Evolutionary conservation across 1,140 invertebrate genomes (phyloP), one percentile per base, ranked within the genome.

Genomic region (Ceratina australensis): DNA sequence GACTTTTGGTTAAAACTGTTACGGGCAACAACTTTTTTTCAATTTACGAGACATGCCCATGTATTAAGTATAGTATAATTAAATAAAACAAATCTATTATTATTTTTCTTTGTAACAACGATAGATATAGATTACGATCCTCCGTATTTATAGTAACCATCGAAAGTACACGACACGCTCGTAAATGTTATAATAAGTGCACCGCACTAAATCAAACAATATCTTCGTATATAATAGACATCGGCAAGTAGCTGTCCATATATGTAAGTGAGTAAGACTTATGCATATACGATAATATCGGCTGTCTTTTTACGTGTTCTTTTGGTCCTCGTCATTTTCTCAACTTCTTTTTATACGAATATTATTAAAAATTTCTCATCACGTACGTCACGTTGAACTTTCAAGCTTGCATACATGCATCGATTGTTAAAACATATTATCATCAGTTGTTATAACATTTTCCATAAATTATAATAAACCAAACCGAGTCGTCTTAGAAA

Each of bases 51-150:
- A 60, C 22, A 50, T 28, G 10, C 50, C 20, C 13, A 22, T 15
- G 42, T 24, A 66, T 76, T 76, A 26, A 12, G 8, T 42, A 42
- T 42, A 42, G 33, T 50, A 50, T 24, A 57, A 72, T 72, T 59
- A 64, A 76, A 20, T 77, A 61, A 77, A 77, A 61, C 1, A n/a
- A 42, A 52, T 71, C 28, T 76, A 61, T 61, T 72, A 61, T 52
- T 71, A 77, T 71, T 71, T 77, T 61, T 71, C 57, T 60, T 69
- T 76, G n/a, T 28, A 52, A 20, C 8, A 26, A 66, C 24, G n/a
- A n/a, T 71, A 68, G 42, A 54, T 75, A 28, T 56, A 56, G 42
- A 24, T 49, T 22, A 59, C 10, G 22, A 47, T 20, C 68, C 49
- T 60, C 60, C 66, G 52, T 52, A 69, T 33, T 76, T 69, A 76